phyloP scores from a whole-genome alignment of 2,888 invertebrate species.

The Nephrotoma appendiculata region DNA sequence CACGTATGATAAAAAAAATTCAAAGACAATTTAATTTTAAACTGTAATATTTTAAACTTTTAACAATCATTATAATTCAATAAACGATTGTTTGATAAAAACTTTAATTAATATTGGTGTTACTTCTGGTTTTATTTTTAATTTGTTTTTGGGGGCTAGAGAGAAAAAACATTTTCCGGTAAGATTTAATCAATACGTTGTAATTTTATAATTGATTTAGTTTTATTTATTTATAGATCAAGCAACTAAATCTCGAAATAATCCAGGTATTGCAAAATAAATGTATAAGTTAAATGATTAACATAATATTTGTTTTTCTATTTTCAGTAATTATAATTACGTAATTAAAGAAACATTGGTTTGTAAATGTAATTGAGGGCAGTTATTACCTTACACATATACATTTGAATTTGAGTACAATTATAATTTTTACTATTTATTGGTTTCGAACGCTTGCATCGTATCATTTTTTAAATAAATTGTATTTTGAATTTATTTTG shows the following conservation, averaged over 20 bases:
- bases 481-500: not conserved
- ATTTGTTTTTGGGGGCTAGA: not conserved
- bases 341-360: not conserved
- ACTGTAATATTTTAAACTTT: not conserved
- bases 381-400: not conserved
- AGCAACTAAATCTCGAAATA: not conserved
- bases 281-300: not conserved
- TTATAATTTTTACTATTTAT: not conserved
- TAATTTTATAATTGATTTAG: not conserved
- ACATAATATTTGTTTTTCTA: not conserved
- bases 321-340: not conserved
- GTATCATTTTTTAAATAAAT: not conserved
- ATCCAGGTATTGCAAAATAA: not conserved
- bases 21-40: conserved; percentile 2
- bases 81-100: not conserved
- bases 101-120: not conserved
- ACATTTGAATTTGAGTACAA: not conserved
- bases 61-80: not conserved
- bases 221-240: not conserved
- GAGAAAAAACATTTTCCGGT: not conserved
- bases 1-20: conserved; percentile 19
- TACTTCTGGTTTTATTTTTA: not conserved
- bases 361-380: not conserved
- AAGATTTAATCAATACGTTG: not conserved
- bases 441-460: not conserved